phyloP scores from a whole-genome alignment of 2,797 vertebrate species.

The Sebastolobus alascanus region DNA sequence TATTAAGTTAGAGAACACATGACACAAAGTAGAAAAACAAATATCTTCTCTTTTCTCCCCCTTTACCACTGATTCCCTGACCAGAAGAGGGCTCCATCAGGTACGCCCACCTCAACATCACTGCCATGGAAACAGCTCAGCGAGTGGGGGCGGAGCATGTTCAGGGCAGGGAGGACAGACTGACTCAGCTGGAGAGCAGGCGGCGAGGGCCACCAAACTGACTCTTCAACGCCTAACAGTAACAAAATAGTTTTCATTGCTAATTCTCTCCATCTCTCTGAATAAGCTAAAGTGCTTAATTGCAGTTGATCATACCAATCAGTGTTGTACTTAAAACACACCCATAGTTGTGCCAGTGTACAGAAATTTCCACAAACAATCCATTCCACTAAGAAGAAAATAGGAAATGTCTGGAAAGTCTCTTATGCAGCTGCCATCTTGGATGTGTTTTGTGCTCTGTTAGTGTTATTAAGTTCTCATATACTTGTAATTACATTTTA shows the following conservation, averaged over 20 bases:
- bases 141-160: constrained; percentile 88
- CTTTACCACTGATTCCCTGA: constrained; percentile 1
- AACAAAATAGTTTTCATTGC: constrained; percentile 6
- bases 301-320: neutral
- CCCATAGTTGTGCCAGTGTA: constrained; percentile 29
- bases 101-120: constrained; percentile 90
- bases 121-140: constrained; percentile 89
- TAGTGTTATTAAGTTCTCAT: constrained; percentile 10
- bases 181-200: constrained; percentile 87
- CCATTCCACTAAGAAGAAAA: constrained; percentile 68
- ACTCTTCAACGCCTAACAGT: constrained; percentile 46
- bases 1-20: neutral
- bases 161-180: constrained; percentile 85
- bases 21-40: neutral
- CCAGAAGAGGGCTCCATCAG: constrained; percentile 85
- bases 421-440: constrained; percentile 41
- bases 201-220: constrained; percentile 80
- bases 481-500: neutral
- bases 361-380: constrained; percentile 52
- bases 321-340: constrained; percentile 25
- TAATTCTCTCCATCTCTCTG: constrained; percentile 15
- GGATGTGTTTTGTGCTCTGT: constrained; percentile 25
- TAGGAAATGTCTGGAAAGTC: constrained; percentile 28
- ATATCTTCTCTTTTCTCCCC: constrained; percentile 4
- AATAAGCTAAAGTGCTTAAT: constrained; percentile 35